Percentiles rank a stretch among this genome's conserved stretches.
Evolutionary conservation across 2,797 vertebrate genomes (phyloP).

Genomic region (Chelmon rostratus): DNA sequence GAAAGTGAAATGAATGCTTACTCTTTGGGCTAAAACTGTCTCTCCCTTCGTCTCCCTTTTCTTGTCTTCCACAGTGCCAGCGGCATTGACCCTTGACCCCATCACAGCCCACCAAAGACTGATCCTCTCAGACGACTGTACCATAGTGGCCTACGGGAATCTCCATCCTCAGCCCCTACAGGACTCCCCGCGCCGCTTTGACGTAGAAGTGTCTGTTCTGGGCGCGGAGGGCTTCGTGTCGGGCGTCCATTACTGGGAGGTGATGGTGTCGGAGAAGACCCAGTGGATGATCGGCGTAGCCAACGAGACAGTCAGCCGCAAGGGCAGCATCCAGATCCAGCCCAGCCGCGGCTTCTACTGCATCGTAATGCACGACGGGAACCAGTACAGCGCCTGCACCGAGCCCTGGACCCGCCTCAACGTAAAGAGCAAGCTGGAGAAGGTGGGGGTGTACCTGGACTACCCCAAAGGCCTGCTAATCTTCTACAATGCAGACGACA

Average conservation of each 20-base stretch:
- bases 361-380: constrained; percentile 99
- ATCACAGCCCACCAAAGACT: constrained; percentile 97
- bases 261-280: constrained; percentile 98
- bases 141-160: constrained; percentile 97
- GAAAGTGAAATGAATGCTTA: constrained; percentile 9
- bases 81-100: constrained; percentile 93
- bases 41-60: neutral
- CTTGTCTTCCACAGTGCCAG: constrained; percentile 87
- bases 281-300: constrained; percentile 99
- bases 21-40: constrained; percentile 15
- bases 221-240: constrained; percentile 91
- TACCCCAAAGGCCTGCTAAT: constrained; percentile 96
- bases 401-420: constrained; percentile 99
- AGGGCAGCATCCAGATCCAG: constrained; percentile 98
- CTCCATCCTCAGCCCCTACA: constrained; percentile 96
- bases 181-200: constrained; percentile 96
- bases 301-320: constrained; percentile 93
- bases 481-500: constrained; percentile 98
- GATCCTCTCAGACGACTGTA: constrained; percentile 97
- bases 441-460: constrained; percentile 98
- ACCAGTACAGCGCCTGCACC: constrained; percentile 98
- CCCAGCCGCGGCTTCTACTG: constrained; percentile 97
- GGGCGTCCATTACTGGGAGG: constrained; percentile 98
- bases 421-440: constrained; percentile 96
- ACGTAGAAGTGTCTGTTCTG: constrained; percentile 96